Evolutionary conservation across 2,113 vertebrate species (phyloP), one percentile per base, ranked within the genome.

Genomic region (Sinocyclocheilus maitianheensis): DNA sequence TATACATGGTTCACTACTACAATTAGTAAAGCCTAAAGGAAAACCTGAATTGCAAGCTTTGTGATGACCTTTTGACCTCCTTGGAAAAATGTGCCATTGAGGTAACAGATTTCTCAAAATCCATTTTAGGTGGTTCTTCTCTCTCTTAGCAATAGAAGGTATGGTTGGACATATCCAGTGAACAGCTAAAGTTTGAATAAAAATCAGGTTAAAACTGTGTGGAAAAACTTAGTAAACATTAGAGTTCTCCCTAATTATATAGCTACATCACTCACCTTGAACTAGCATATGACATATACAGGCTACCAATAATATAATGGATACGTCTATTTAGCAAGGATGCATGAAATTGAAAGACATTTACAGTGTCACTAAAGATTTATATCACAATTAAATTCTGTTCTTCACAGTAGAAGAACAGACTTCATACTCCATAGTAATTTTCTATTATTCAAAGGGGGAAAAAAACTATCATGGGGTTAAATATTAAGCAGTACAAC

Each of bases 51-150:
- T 51, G 11, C 7, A 62, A 11, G 60, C 4, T 8, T 34, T 18
- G 6, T 12, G 30, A 85, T 55, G 88, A 92, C 92, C 91, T 89
- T 81, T 87, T 92, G 87, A 89, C 88, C 85, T 60, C 0, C 30
- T 55, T 60, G 51, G 81, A 30, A 85, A 88, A 67, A 22, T 22
- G 53, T 85, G 85, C 20, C 60, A 48, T 30, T 67, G 9, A 18
- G 16, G 46, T 77, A 63, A 78, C 16, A 71, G 76, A 85, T 58
- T 58, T 85, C 16, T 43, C 2, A 80, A 20, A 80, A 69, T 40
- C n/a, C 65, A 40, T 14, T 22, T 37, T 9, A 1, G 9, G 8
- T 11, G 60, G 60, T 8, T 37, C 8, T 69, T 51, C 8, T 16
- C 16, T 37, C 26, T 37, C 2, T 67, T 3, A 69, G 10, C 10